phyloP scores from a whole-genome alignment of 2,888 invertebrate species.

The Automeris io region DNA sequence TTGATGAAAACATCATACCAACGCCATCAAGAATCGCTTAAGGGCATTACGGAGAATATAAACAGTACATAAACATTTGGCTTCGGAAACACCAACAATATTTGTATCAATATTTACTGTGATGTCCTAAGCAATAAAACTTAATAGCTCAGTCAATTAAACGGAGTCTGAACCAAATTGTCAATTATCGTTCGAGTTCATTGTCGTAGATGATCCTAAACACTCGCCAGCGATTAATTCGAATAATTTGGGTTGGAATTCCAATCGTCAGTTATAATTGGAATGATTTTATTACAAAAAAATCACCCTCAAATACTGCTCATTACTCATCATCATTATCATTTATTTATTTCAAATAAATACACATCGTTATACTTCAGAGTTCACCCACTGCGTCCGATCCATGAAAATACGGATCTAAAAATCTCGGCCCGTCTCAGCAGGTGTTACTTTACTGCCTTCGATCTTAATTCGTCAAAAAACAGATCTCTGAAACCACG shows the following conservation, averaged over 20 bases:
- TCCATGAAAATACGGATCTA: too few relatives aligned
- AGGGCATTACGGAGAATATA: constrained; percentile 42
- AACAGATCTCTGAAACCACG: too few relatives aligned
- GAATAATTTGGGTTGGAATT: background rate
- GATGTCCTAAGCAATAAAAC: constrained; percentile 40
- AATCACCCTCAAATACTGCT: too few relatives aligned
- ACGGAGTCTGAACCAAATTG: constrained; percentile 31
- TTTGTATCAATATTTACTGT: constrained; percentile 48
- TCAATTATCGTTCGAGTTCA: constrained; percentile 36
- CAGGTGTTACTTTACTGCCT: too few relatives aligned
- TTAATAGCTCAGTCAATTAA: constrained; percentile 48
- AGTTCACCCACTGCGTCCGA: too few relatives aligned
- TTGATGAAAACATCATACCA: constrained; percentile 14
- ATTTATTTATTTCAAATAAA: too few relatives aligned
- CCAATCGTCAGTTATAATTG: background rate
- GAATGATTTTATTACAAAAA: too few relatives aligned
- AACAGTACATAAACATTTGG: constrained; percentile 33
- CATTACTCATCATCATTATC: too few relatives aligned
- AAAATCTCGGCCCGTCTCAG: too few relatives aligned
- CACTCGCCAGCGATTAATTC: constrained; percentile 15
- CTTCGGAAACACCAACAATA: constrained; percentile 31
- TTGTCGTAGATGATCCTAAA: constrained; percentile 31
- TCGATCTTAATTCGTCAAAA: too few relatives aligned
- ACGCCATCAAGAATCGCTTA: constrained; percentile 63
- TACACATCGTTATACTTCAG: too few relatives aligned